These are phyloP conservation scores for Pachypanchax playfairii DNA, from an alignment of 2,113 vertebrate species.

Conservation along the genomic window DNA sequence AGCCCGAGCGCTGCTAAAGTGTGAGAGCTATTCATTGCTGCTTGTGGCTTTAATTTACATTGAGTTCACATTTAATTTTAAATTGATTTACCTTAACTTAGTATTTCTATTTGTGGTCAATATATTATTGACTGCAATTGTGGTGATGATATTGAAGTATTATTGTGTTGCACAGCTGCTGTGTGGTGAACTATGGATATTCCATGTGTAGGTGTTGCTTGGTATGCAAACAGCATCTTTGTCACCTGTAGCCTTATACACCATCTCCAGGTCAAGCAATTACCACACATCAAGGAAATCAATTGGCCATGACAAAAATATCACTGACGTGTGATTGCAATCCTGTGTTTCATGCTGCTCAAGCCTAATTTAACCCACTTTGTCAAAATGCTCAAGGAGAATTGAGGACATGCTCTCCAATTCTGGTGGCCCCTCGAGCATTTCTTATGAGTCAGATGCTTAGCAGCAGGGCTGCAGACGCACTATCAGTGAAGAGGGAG, in stretches of 20 bases:
- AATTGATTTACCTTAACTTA: constrained; percentile 22
- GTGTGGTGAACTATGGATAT: constrained; percentile 14
- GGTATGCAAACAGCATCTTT: constrained; percentile 56
- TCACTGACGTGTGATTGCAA: constrained; percentile 68
- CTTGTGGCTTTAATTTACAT: no score
- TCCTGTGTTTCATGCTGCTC: constrained; percentile 65
- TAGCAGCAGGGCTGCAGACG: constrained; percentile 45
- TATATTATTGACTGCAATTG: constrained; percentile 29
- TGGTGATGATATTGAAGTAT: constrained; percentile 15
- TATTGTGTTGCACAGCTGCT: constrained; percentile 9
- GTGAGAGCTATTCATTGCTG: no score
- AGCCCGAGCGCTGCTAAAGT: no score
- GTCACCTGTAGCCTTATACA: constrained; percentile 36
- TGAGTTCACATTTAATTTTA: no score
- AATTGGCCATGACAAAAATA: constrained; percentile 81
- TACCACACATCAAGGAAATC: constrained; percentile 77
- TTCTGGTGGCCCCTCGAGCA: constrained; percentile 49
- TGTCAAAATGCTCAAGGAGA: constrained; percentile 69
- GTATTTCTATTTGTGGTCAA: constrained; percentile 42
- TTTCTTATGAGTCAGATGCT: constrained; percentile 52
- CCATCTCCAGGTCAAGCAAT: constrained; percentile 75
- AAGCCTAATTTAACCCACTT: constrained; percentile 75
- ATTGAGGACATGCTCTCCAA: constrained; percentile 75
- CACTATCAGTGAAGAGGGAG: constrained; percentile 56
- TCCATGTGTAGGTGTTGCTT: constrained; percentile 32